Percentiles rank a stretch among this genome's conserved stretches.
These are phyloP conservation scores for Dinoponera quadriceps DNA, from an alignment of 1,140 invertebrate species.

Conservation along the genomic window DNA sequence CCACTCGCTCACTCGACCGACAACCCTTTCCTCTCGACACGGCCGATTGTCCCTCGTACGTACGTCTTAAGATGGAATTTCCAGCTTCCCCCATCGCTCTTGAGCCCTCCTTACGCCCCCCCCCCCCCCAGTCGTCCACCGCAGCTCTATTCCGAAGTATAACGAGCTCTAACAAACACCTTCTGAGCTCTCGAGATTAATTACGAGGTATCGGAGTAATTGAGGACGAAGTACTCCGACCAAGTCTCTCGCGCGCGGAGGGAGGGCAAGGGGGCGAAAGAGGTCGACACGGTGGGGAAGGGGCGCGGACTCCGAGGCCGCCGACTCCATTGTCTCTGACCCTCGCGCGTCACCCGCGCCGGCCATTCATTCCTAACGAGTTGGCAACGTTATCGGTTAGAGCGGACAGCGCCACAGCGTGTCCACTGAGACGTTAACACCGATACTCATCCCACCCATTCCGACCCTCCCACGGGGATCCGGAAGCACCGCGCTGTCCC, in stretches of 20 bases:
- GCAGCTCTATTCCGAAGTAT: not conserved
- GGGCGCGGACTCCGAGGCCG: not conserved
- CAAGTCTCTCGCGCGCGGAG: constrained; percentile 44
- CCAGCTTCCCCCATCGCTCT: not conserved
- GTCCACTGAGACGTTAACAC: constrained; percentile 81
- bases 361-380: constrained; percentile 79
- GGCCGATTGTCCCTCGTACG: constrained; percentile 15
- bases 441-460: constrained; percentile 73
- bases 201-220: constrained; percentile 73
- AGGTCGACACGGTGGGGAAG: not conserved
- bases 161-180: constrained; percentile 60
- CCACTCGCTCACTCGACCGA: not conserved
- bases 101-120: not conserved
- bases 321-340: constrained; percentile 61
- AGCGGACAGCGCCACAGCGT: constrained; percentile 70
- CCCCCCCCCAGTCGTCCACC: not conserved
- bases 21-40: not conserved
- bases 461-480: constrained; percentile 12
- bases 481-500: constrained; percentile 47
- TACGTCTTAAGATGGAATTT: constrained; percentile 28
- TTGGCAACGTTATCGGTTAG: constrained; percentile 80
- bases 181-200: constrained; percentile 68
- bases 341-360: constrained; percentile 49
- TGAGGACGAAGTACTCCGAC: constrained; percentile 57
- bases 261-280: not conserved